A percentile compares a stretch with the other conserved stretches of the same genome.
Evolutionary conservation across 2,113 vertebrate genomes (phyloP).

Genomic region (Elephantulus edwardii): DNA sequence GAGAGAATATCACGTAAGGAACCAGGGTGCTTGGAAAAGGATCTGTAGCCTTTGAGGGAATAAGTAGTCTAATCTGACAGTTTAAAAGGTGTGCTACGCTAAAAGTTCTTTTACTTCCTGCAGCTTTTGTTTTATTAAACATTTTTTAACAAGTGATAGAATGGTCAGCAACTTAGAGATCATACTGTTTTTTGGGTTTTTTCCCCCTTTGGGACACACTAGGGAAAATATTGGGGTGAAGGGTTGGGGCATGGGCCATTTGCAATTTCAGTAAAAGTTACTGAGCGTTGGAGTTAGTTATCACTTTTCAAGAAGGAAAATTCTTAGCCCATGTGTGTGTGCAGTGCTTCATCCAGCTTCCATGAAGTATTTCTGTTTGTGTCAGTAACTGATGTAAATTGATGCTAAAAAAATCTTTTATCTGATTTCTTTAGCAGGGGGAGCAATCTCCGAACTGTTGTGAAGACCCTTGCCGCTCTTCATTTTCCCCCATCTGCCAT

Average conservation of each 20-base stretch:
- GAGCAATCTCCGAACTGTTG: conserved; percentile 88
- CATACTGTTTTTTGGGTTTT: not conserved
- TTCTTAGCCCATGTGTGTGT: not conserved
- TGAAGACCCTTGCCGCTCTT: conserved; percentile 79
- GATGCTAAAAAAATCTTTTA: conserved; percentile 61
- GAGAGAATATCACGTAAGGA: not conserved
- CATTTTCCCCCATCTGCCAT: conserved; percentile 67
- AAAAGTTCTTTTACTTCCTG: not conserved
- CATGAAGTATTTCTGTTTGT: conserved; percentile 25
- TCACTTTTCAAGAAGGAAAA: not conserved
- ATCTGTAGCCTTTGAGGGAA: not conserved
- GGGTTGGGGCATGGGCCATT: not conserved
- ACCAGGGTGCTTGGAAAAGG: not conserved
- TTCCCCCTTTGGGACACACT: not conserved
- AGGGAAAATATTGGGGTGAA: not conserved
- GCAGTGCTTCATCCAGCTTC: not conserved
- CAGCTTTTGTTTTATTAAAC: not conserved
- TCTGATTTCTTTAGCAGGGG: conserved; percentile 85
- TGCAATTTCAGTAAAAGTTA: not conserved
- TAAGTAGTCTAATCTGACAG: not conserved
- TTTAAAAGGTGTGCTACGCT: not conserved
- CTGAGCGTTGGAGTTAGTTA: not conserved
- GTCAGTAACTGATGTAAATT: not conserved
- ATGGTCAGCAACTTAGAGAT: not conserved
- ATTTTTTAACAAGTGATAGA: not conserved